A percentile compares a stretch with the other conserved stretches of the same genome.
Conservation (phyloP, 2,113 vertebrate genomes). For the Gallinago undulata region DNA sequence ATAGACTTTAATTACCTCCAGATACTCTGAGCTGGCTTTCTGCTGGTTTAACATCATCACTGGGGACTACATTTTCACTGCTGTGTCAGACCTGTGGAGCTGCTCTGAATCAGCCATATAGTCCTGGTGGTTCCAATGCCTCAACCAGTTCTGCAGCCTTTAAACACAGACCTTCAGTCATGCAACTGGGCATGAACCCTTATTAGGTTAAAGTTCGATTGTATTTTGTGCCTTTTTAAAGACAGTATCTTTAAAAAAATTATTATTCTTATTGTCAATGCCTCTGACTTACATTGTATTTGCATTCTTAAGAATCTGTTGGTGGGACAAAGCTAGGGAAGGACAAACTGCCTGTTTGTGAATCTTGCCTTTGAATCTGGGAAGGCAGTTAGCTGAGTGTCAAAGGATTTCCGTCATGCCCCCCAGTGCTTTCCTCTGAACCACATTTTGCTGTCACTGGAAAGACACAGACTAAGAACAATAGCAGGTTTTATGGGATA, state of each 20-base stretch:
- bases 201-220: not conserved
- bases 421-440: not conserved
- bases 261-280: not conserved
- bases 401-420: not conserved
- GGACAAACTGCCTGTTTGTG: not conserved
- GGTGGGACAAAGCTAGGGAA: not conserved
- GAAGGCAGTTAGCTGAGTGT: not conserved
- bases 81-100: not conserved
- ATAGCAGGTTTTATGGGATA: not conserved
- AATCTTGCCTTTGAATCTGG: not conserved
- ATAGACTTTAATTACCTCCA: not conserved
- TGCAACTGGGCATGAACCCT: not conserved
- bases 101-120: not conserved
- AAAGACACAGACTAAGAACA: not conserved
- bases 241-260: not conserved
- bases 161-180: not conserved
- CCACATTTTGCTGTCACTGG: not conserved
- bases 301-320: not conserved
- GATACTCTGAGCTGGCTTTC: not conserved
- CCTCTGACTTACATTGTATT: not conserved
- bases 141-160: not conserved
- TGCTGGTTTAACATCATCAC: not conserved
- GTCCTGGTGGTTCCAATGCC: not conserved
- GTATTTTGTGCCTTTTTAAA: not conserved
- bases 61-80: not conserved